Percentiles rank a stretch among this genome's conserved stretches.
Conservation (phyloP, 2,888 invertebrate species). For the Digitonthophagus gazella region DNA sequence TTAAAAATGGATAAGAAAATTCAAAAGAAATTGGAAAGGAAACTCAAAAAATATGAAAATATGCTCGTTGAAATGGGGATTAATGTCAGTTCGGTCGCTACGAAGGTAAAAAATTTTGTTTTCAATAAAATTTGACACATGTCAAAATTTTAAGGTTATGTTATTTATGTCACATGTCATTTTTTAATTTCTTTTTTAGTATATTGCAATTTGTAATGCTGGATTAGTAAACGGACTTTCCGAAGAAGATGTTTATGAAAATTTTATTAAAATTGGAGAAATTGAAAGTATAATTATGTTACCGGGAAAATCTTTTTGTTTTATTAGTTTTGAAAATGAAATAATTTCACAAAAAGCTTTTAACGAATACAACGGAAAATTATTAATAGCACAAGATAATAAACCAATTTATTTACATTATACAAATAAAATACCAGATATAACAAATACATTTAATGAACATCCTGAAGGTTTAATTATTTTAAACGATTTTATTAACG, state of each 20-base stretch:
- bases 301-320: slow-evolving; percentile 79
- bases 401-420: slow-evolving; percentile 66
- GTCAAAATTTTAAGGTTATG: slow-evolving; percentile 23
- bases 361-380: slow-evolving; percentile 59
- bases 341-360: slow-evolving; percentile 59
- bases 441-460: slow-evolving; percentile 39
- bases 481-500: slow-evolving; percentile 68
- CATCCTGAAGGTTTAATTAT: slow-evolving; percentile 70
- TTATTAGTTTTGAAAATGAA: slow-evolving; percentile 60
- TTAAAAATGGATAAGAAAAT: slow-evolving; percentile 11
- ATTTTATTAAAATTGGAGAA: slow-evolving; percentile 55
- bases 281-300: slow-evolving; percentile 66
- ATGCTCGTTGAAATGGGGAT: slow-evolving; percentile 52
- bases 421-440: slow-evolving; percentile 51
- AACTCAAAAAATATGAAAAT: slow-evolving; percentile 51
- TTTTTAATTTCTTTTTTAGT: too few relatives aligned
- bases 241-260: slow-evolving; percentile 60
- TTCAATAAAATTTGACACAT: neutral
- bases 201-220: slow-evolving; percentile 78
- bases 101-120: slow-evolving; percentile 42
- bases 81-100: slow-evolving; percentile 43
- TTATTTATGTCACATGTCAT: slow-evolving; percentile 17
- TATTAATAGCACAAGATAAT: slow-evolving; percentile 58
- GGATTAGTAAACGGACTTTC: slow-evolving; percentile 80
- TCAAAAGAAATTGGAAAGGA: slow-evolving; percentile 39